Evolutionary conservation across 2,888 invertebrate species (phyloP).

Genomic region (Eupithecia subfuscata): DNA sequence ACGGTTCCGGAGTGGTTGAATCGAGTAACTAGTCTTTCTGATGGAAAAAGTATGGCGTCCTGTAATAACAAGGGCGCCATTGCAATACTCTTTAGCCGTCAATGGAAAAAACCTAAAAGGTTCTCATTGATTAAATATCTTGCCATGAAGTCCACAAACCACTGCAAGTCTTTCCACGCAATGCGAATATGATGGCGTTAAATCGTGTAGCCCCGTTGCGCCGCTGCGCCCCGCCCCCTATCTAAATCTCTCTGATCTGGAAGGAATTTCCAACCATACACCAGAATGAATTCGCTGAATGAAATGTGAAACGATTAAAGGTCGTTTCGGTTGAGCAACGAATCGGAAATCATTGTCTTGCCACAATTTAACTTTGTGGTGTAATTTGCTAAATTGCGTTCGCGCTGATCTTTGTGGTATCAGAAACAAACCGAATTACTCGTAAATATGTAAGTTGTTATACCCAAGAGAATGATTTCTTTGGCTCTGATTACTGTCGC

Average conservation of each 20-base stretch:
- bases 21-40: background rate
- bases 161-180: background rate
- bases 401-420: background rate
- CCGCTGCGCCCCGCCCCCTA: background rate
- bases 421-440: background rate
- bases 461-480: background rate
- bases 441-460: background rate
- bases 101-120: no score
- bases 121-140: background rate
- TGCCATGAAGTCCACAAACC: background rate
- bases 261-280: slow-evolving; percentile 1
- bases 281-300: slow-evolving; percentile 49
- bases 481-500: background rate
- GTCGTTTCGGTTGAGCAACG: slow-evolving; percentile 33
- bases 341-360: slow-evolving; percentile 23
- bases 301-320: slow-evolving; percentile 48
- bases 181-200: background rate
- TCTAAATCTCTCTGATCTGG: background rate
- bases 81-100: background rate
- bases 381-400: slow-evolving; percentile 10
- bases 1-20: no score
- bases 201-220: background rate
- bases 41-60: no score
- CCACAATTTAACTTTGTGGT: background rate
- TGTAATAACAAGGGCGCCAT: background rate